Evolutionary conservation across 2,113 vertebrate genomes (phyloP), one percentile per base, ranked within the genome.

Genomic region (Paraplagusia blochii): DNA sequence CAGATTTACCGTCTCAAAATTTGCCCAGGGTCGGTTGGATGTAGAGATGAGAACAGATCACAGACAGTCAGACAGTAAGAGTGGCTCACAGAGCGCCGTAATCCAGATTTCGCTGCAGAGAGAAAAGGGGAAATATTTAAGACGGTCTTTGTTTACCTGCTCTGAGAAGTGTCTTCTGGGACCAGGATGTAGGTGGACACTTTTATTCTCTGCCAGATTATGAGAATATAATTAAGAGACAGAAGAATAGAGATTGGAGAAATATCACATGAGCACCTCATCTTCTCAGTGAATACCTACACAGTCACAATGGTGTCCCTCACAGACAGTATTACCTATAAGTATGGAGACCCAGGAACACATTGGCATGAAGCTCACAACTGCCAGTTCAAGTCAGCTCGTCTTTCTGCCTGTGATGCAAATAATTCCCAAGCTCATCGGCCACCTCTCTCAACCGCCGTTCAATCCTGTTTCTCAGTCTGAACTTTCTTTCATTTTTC

Each of bases 171-270:
- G 76, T 67, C 63, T 46, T 63, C 42, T 62, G 66, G 84, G 81
- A 59, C 77, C 13, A 16, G 60, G 57, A 59, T 60, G 71, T 82
- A 62, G 51, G 72, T 40, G 12, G 58, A 13, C 43, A 1, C 19
- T 43, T 55, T 71, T 67, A 76, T 80, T 83, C 71, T 80, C 56
- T 56, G 5, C 43, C 51, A 77, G 80, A 82, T 86, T 82, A 77
- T 80, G 62, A 9, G 76, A 80, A 87, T 86, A 84, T 77, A 88
- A 86, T 87, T 88, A 87, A 84, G 66, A 78, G 72, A 82, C 72
- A 83, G 69, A 83, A 80, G 78, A 83, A 49, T 49, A 62, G 68
- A 81, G 73, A 86, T 75, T 60, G 61, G 44, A 72, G 74, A 76
- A 71, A 86, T 79, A 79, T 35, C 18, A 54, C 69, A 57, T 73